Evolutionary conservation across 1,140 invertebrate species (phyloP), one percentile per base, ranked within the genome.

Genomic region (Drosophila simulans): DNA sequence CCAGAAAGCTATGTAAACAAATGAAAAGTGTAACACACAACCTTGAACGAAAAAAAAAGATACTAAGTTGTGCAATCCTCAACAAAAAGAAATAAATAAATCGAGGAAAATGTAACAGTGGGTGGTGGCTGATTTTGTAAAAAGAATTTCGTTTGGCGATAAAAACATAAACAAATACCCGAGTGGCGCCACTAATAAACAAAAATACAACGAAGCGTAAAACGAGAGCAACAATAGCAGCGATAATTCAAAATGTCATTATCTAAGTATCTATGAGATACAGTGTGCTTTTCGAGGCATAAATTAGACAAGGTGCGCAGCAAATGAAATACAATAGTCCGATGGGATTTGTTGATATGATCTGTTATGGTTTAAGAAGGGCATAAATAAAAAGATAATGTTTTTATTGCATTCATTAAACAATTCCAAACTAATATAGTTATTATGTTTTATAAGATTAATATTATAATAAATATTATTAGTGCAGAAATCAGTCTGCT

Each of bases 21-120:
- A 62, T 53, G 45, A 48, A 69, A 75, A 75, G 57, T 75, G 71
- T 75, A 58, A 75, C 74, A 34, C 22, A 63, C 71, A 76, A 77
- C 75, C 75, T 75, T 77, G 71, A 69, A 42, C 11, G 35, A 35
- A 17, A 55, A 74, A 68, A 51, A 37, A 34, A 48, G n/a, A 52
- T 34, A 52, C 49, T 52, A 51, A 42, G 53, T 79, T 79, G 77
- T 65, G 75, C 57, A 79, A 74, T 79, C 43, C 45, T 22, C 22
- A 66, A 71, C 37, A 1, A 27, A 43, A 7, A 17, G 42, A 48
- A 51, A 45, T 52, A 42, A 12, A 31, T 31, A 22, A n/a, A n/a
- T 22, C 37, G 39, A n/a, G 27, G 15, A 55, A 48, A 48, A 40
- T 42, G 37, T 56, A 53, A 51, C 48, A 59, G 76, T 77, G 75